These are phyloP conservation scores for Camptogramma bilineatum DNA, from an alignment of 2,888 invertebrate species.

Conservation along the genomic window DNA sequence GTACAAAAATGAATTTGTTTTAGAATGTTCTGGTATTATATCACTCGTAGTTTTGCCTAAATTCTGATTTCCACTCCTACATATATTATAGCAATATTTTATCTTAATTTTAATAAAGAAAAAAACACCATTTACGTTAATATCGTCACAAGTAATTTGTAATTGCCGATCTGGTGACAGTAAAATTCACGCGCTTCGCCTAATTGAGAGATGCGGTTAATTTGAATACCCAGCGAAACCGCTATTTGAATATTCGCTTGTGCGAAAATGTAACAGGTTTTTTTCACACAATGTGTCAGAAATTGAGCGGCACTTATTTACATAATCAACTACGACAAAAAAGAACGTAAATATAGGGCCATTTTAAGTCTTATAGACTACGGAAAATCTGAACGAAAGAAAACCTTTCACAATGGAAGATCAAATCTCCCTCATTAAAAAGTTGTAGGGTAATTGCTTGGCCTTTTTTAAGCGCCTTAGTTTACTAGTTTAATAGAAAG, in stretches of 20 bases:
- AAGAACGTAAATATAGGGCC: constrained; percentile 1
- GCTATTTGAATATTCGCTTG: constrained; percentile 4
- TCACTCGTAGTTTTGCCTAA: too few relatives aligned
- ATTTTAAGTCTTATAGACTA: not conserved
- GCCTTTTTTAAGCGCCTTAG: constrained; percentile 11
- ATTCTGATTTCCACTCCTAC: too few relatives aligned
- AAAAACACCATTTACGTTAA: not conserved
- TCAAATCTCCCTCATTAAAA: constrained; percentile 30
- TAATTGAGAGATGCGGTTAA: constrained; percentile 20
- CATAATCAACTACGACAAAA: constrained; percentile 8
- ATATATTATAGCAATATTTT: too few relatives aligned
- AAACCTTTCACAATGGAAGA: constrained; percentile 20
- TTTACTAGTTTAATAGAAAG: constrained; percentile 13
- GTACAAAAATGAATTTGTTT: too few relatives aligned
- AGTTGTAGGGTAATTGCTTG: constrained; percentile 16
- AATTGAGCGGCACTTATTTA: constrained; percentile 21
- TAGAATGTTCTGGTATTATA: too few relatives aligned
- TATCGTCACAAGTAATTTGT: not conserved
- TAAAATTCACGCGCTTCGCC: not conserved
- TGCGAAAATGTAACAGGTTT: constrained; percentile 5
- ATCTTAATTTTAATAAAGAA: not conserved
- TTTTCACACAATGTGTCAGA: constrained; percentile 14
- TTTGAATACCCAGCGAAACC: constrained; percentile 9
- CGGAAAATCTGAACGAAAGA: constrained; percentile 8
- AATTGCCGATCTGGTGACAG: not conserved